These are phyloP conservation scores for Drosophila arawakana DNA, from an alignment of 1,140 invertebrate species.

Conservation along the genomic window DNA sequence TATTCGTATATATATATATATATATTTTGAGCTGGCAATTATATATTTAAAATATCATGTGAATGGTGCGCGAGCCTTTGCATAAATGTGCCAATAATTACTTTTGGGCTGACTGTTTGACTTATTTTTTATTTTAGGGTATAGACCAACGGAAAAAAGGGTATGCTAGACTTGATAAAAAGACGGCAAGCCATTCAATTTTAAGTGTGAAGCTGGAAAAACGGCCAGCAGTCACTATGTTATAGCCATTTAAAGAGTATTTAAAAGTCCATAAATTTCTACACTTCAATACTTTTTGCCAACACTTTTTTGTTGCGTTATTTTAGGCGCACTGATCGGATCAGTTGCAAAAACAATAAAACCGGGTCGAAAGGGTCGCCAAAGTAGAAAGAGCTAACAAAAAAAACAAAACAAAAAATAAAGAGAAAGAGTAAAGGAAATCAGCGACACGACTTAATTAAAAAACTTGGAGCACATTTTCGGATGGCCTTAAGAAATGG, in stretches of 20 bases:
- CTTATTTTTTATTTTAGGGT: constrained; percentile 24
- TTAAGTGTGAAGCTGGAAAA: no score
- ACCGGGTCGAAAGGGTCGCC: not conserved
- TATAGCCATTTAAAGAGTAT: not conserved
- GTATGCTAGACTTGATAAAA: not conserved
- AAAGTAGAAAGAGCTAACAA: no score
- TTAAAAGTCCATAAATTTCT: not conserved
- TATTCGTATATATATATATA: constrained; percentile 19
- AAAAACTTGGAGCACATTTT: constrained; percentile 65
- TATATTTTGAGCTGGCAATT: constrained; percentile 63
- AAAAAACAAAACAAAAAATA: not conserved
- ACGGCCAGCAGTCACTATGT: no score
- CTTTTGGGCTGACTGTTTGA: constrained; percentile 65
- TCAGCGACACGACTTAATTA: constrained; percentile 72
- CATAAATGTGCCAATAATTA: constrained; percentile 83
- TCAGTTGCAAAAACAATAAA: constrained; percentile 51
- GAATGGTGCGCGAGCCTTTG: constrained; percentile 61
- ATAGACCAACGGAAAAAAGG: not conserved
- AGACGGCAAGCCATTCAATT: not conserved
- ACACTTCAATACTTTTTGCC: not conserved
- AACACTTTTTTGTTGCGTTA: constrained; percentile 14
- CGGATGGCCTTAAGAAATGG: constrained; percentile 32
- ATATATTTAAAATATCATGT: constrained; percentile 79
- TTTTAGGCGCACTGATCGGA: constrained; percentile 61
- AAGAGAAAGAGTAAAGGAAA: constrained; percentile 7